Base-by-base conservation (phyloP, 2,888 invertebrate genomes). In the Calameuta filiformis region DNA sequence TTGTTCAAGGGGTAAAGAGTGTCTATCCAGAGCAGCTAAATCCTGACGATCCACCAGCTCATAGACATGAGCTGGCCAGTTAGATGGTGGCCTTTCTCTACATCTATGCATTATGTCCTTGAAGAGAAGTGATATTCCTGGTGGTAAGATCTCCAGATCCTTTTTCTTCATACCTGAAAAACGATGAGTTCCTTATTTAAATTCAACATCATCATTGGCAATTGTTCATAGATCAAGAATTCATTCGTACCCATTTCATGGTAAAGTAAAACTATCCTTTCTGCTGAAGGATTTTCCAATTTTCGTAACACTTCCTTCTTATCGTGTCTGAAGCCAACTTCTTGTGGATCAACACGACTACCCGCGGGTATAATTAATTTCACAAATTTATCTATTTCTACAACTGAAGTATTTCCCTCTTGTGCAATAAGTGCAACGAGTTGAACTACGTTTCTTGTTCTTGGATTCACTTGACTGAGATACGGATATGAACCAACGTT, bases 361-460 rank as follows among this genome's bases (percentile, higher is more conserved):
- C 92, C 91, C 30, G 89, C 89, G 3, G 92, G 92, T 69, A 90
- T 84, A 68, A 92, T 85, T n/a, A 88, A 78, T 75, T 88, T 89
- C 4, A 90, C 83, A 76, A 88, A 90, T 77, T 80, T 85, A 11
- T 90, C 88, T 75, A 91, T 84, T 76, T 90, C 88, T 6, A 90
- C 35, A 1, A 80, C 30, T 4, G 84, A 71, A 12, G 80, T 80
- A 71, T 83, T 77, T 23, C 81, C 83, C 75, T 90, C 90, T 68
- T 88, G 86, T 12, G 88, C 87, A 35, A 90, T 82, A 68, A 91
- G 80, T 37, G 85, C 84, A 83, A 93, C 92, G 87, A 97, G 95
- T 92, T 96, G 95, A 79, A 98, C 93, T 75, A 97, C 92, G 92
- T 96, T 95, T 82, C 93, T 94, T 4, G 96, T 95, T 85, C 93